Conservation (phyloP, 2,888 invertebrate genomes). For the Charanyca ferruginea region DNA sequence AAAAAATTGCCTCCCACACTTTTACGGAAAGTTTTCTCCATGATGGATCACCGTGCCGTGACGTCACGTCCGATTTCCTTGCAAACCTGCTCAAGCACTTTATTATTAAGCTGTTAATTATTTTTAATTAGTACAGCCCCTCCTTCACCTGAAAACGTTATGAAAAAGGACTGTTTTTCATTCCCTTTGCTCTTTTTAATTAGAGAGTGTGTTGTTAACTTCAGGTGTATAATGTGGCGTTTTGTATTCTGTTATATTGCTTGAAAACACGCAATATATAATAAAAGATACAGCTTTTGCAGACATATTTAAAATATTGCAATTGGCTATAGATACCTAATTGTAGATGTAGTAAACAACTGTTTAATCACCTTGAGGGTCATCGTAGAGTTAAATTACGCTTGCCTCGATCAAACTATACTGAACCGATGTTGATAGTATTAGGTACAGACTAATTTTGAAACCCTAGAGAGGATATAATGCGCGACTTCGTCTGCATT, state of each 20-base stretch:
- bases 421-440: too few species aligned
- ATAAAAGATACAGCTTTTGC: too few species aligned
- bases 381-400: too few species aligned
- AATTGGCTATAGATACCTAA: too few species aligned
- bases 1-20: not conserved
- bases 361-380: too few species aligned
- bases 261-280: not conserved
- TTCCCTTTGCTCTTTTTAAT: constrained; percentile 14
- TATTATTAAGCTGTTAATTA: constrained; percentile 40
- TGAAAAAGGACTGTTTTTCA: constrained; percentile 19
- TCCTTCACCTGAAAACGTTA: constrained; percentile 5
- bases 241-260: not conserved
- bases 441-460: too few species aligned
- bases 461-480: too few species aligned
- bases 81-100: constrained; percentile 17
- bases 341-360: too few species aligned
- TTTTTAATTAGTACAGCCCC: constrained; percentile 29
- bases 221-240: not conserved
- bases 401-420: too few species aligned
- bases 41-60: constrained; percentile 13
- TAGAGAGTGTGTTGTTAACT: not conserved
- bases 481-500: too few species aligned
- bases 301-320: too few species aligned
- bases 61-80: constrained; percentile 31
- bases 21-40: not conserved